These are phyloP conservation scores for Pipistrellus pygmaeus DNA, from an alignment of 2,797 vertebrate species.

Conservation along the genomic window DNA sequence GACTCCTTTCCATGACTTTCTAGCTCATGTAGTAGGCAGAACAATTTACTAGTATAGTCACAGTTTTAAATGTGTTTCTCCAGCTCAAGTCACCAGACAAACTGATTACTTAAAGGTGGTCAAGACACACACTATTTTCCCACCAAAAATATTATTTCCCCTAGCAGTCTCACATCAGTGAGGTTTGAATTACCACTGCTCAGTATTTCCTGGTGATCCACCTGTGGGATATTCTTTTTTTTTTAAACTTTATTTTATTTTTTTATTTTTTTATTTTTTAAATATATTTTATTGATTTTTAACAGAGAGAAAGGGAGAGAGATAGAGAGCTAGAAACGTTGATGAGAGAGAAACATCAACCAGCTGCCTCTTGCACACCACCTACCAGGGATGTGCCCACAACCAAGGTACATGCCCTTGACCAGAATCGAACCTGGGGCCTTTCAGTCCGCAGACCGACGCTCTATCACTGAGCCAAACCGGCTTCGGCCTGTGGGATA, in stretches of 20 bases:
- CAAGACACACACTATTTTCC: neutral
- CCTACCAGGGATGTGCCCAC: too few relatives aligned
- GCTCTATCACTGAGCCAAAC: too few relatives aligned
- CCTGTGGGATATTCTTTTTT: neutral
- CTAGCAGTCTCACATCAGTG: neutral
- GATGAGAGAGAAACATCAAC: too few relatives aligned
- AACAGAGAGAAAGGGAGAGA: too few relatives aligned
- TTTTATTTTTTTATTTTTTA: too few relatives aligned
- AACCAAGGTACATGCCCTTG: too few relatives aligned
- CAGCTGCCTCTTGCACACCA: too few relatives aligned
- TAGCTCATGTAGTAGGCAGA: neutral
- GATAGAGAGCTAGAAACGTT: too few relatives aligned
- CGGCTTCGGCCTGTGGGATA: neutral
- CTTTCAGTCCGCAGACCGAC: too few relatives aligned
- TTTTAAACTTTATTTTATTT: too few relatives aligned
- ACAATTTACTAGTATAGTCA: neutral
- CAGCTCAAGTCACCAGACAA: neutral
- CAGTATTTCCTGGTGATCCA: neutral
- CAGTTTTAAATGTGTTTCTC: neutral
- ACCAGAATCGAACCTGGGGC: too few relatives aligned
- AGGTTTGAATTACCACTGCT: neutral
- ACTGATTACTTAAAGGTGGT: conserved; percentile 1
- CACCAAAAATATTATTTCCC: neutral
- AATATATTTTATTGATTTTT: too few relatives aligned
- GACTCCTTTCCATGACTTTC: neutral